These are phyloP conservation scores for Pygocentrus nattereri DNA, from an alignment of 2,797 vertebrate genomes.

Conservation along the genomic window DNA sequence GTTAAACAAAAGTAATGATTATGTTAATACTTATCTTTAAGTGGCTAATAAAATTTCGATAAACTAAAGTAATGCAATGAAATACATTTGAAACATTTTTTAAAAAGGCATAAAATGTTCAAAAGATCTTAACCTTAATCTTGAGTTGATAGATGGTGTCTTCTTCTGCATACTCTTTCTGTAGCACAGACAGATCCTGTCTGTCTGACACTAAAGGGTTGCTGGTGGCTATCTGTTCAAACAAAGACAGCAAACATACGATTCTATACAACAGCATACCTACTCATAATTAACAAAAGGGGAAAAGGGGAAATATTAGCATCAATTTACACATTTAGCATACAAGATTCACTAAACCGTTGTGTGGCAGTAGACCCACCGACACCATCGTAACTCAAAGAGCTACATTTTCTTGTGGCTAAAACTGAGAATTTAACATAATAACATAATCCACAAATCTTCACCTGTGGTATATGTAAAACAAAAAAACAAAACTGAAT, in stretches of 20 bases:
- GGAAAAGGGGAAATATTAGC: not conserved
- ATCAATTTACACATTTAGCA: not conserved
- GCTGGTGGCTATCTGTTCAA: constrained; percentile 89
- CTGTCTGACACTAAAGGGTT: constrained; percentile 93
- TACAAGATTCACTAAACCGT: no score
- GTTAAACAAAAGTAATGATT: not conserved
- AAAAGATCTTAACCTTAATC: constrained; percentile 82
- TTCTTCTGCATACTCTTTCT: constrained; percentile 90
- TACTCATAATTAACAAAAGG: not conserved
- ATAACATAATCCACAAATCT: no score
- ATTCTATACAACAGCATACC: not conserved
- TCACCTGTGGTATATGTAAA: not conserved
- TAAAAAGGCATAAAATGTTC: not conserved
- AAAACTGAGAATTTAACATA: no score
- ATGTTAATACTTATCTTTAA: no score
- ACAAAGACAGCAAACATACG: constrained; percentile 20
- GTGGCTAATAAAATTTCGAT: no score
- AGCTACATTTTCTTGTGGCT: not conserved
- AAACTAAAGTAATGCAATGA: no score
- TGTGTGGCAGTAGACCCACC: not conserved
- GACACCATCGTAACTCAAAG: not conserved
- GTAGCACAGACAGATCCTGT: constrained; percentile 88
- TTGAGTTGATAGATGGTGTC: constrained; percentile 94
- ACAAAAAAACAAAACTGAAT: not conserved
- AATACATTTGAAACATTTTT: not conserved